Evolutionary conservation across 2,888 invertebrate genomes (phyloP), one percentile per base, ranked within the genome.

Genomic region (Heteropelma amictum): DNA sequence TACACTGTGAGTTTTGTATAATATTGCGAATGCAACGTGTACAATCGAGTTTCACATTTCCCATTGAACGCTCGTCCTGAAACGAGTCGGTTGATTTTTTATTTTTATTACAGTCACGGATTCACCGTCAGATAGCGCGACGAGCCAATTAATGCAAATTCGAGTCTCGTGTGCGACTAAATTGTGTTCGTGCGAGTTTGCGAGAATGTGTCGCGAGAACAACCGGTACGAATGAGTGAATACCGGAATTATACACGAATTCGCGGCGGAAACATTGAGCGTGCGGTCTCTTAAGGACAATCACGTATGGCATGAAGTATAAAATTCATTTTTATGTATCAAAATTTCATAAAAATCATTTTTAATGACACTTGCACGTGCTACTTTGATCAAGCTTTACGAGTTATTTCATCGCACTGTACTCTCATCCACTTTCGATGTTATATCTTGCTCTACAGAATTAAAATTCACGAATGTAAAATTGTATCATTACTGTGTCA

Each of bases 31-130:
- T 30, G 42, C n/a, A n/a, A n/a, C n/a, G n/a, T n/a, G n/a, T n/a
- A n/a, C n/a, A n/a, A 4, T 19, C 42, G 47, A 23, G 28, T 33
- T 56, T 58, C 54, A 35, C 40, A 51, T 47, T n/a, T 49, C 64
- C 45, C 38, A 56, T 60, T 65, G 23, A 70, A 53, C 53, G 65
- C 33, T 54, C 40, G 53, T 69, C 60, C 28, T 33, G 28, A 45
- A 19, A 35, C 51, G 47, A 38, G 49, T 56, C 58, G 53, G 64
- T 64, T 60, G 26, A 74, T 56, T 69, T 65, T 51, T 47, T n/a
- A n/a, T n/a, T n/a, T n/a, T n/a, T n/a, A n/a, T n/a, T 28, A 30
- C 60, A 30, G 42, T 6, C 26, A n/a, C 40, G 40, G n/a, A 56
- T 56, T 26, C 56, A 56, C 38, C 56, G 23, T 3, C 19, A 56